Evolutionary conservation across 2,888 invertebrate species (phyloP).

Genomic region (Gerosis bhagava): DNA sequence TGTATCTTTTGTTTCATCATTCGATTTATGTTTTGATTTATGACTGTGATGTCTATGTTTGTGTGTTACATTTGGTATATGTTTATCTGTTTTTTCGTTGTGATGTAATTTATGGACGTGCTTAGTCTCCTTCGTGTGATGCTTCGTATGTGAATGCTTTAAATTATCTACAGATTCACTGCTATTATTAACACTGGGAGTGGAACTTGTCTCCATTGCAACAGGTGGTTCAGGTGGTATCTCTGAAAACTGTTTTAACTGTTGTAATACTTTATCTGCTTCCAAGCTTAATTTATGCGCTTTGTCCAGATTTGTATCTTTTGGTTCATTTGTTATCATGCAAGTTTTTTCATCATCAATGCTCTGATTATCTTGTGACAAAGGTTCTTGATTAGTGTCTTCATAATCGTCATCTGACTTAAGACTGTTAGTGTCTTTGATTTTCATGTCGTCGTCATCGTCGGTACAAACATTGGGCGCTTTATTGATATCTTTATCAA

Average conservation of each 20-base stretch:
- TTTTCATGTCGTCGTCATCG: too few relatives aligned
- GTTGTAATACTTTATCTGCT: slow-evolving; percentile 49
- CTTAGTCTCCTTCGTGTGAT: slow-evolving; percentile 37
- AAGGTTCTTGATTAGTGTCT: not conserved
- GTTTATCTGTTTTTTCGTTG: slow-evolving; percentile 30
- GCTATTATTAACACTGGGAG: not conserved
- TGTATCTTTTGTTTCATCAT: slow-evolving; percentile 17
- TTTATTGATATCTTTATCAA: too few relatives aligned
- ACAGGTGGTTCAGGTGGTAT: slow-evolving; percentile 47
- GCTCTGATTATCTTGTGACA: slow-evolving; percentile 2
- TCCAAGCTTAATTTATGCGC: slow-evolving; percentile 56
- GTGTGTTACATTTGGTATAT: not conserved
- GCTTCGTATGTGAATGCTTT: slow-evolving; percentile 31
- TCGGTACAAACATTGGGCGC: too few relatives aligned
- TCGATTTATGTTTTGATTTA: slow-evolving; percentile 38
- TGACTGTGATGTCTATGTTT: slow-evolving; percentile 19
- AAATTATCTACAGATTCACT: not conserved
- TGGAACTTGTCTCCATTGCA: slow-evolving; percentile 6
- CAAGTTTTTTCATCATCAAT: slow-evolving; percentile 4
- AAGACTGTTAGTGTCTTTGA: not conserved
- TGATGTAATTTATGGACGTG: slow-evolving; percentile 31
- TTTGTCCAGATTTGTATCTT: slow-evolving; percentile 54
- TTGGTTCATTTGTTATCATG: slow-evolving; percentile 30
- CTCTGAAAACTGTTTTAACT: slow-evolving; percentile 56
- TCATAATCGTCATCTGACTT: not conserved